Base-by-base conservation (phyloP, 2,113 vertebrate genomes). In the Cariama cristata region DNA sequence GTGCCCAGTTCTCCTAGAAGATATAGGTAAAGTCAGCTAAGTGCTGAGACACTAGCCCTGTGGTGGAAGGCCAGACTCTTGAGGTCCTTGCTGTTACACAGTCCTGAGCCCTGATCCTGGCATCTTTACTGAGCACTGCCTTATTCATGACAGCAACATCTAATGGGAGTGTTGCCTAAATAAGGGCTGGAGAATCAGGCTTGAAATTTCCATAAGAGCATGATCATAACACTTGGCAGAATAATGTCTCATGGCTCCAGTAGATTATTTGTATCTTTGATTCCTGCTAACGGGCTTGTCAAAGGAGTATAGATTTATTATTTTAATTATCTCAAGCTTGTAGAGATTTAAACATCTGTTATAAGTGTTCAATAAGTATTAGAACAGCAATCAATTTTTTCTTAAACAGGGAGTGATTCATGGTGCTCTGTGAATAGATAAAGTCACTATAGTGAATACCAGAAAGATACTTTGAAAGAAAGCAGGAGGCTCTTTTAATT, bases 331-430 rank as follows among this genome's bases (percentile, higher is more conserved):
- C 90, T 97, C 91, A 91, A 87, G 96, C 93, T 93, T 89, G 79
- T 97, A 97, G 91, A 97, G 96, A 98, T 97, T 97, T 98, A 98
- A 98, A 94, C 96, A 97, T 97, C 92, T 97, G 93, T 97, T 98
- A 97, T 91, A 98, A 96, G 85, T 94, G 88, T 97, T 98, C 98
- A 97, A 97, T 98, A 98, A 97, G 94, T 92, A 98, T 98, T 98
- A 98, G 92, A 97, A 97, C 96, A 97, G 97, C 90, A 94, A 97
- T 98, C 94, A 72, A 94, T 98, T 98, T 97, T 97, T 97, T 89
- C 88, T 97, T 97, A 95, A 98, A 56, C 79, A 45, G 49, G 86
- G 49, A 87, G 68, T 97, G 95, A 98, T 97, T 98, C 97, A 98
- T 83, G 62, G 45, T 89, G 89, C 90, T 96, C 77, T 96, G 55